phyloP scores from a whole-genome alignment of 2,888 invertebrate species.

The Andrena camellia region DNA sequence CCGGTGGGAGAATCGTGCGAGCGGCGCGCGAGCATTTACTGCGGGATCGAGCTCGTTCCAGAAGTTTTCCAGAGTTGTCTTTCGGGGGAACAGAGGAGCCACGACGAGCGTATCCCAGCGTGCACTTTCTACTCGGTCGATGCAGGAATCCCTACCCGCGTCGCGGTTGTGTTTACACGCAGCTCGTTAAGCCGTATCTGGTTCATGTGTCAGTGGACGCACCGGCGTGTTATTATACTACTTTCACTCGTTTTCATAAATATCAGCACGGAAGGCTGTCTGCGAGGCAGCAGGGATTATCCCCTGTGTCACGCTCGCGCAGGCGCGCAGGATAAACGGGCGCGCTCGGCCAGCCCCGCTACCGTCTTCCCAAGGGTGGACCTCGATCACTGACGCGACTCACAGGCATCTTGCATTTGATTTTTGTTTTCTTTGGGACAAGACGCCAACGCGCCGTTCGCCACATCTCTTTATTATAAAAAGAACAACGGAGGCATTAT shows the following conservation, averaged over 20 bases:
- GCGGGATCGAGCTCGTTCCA: background rate
- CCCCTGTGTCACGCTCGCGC: conserved; percentile 6
- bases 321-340: conserved; percentile 36
- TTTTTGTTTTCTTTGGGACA: conserved; percentile 73
- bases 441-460: conserved; percentile 73
- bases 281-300: background rate
- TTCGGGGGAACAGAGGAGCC: background rate
- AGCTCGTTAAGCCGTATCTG: conserved; percentile 41
- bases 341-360: background rate
- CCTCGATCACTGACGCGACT: background rate
- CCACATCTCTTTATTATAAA: conserved; percentile 74
- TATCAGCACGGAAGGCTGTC: conserved; percentile 15
- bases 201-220: conserved; percentile 41
- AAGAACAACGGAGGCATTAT: conserved; percentile 61
- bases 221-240: conserved; percentile 36
- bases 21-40: background rate
- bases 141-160: background rate
- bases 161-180: conserved; percentile 1
- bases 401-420: background rate
- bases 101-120: background rate
- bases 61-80: background rate
- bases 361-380: background rate
- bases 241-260: conserved; percentile 63
- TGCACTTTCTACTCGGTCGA: conserved; percentile 19
- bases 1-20: too few relatives aligned